These are phyloP conservation scores for Lasioglossum pauxillum DNA, from an alignment of 2,888 invertebrate species.

Conservation along the genomic window DNA sequence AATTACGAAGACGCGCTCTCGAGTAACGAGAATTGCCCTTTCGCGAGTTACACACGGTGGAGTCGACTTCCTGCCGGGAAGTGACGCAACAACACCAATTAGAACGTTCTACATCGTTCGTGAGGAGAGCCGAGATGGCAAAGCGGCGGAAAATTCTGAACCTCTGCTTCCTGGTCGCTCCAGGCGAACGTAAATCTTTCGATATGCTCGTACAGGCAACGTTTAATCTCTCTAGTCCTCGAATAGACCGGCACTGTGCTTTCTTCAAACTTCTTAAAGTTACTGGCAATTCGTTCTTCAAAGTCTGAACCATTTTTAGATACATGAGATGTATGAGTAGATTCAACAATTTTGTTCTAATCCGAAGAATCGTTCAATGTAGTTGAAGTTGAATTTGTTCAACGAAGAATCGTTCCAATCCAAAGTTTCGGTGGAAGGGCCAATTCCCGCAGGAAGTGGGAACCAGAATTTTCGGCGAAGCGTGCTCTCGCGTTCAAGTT, in stretches of 20 bases:
- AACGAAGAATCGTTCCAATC: neutral
- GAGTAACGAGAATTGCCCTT: constrained; percentile 33
- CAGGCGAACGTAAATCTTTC: constrained; percentile 1
- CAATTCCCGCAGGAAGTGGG: constrained; percentile 36
- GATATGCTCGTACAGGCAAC: neutral
- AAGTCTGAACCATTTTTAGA: neutral
- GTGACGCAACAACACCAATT: constrained; percentile 68
- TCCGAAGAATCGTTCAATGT: neutral
- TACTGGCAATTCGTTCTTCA: neutral
- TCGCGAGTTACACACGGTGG: constrained; percentile 31
- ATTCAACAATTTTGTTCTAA: neutral
- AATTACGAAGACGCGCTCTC: constrained; percentile 40
- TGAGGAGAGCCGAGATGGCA: constrained; percentile 32
- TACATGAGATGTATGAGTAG: neutral
- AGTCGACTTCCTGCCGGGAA: constrained; percentile 62
- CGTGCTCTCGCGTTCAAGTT: constrained; percentile 61
- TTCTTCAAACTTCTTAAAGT: neutral
- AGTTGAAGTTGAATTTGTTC: no score
- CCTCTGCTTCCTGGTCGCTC: constrained; percentile 31
- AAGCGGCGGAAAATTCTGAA: constrained; percentile 44
- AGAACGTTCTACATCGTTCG: constrained; percentile 63
- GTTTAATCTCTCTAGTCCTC: neutral
- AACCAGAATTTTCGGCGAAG: constrained; percentile 60
- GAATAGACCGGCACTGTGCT: neutral
- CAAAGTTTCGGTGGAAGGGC: neutral